Base-by-base conservation (phyloP, 1,140 invertebrate species). In the Arion vulgaris region DNA sequence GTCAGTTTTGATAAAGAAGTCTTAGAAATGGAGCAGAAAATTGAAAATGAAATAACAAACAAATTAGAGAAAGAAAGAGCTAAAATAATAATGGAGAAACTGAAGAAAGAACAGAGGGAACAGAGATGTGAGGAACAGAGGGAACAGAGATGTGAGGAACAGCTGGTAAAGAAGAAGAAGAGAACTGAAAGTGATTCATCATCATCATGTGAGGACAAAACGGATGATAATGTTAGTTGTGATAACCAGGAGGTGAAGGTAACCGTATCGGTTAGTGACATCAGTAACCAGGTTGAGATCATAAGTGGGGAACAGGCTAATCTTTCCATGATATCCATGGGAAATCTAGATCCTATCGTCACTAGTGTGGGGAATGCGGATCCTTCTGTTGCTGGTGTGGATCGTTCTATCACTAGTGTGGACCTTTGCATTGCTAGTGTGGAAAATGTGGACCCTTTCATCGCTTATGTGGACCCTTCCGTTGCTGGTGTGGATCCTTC, bases 71-170 rank as follows among this genome's bases (percentile, higher is more conserved):
- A 72, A 72, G 79, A 71, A 53, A 80, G 72, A 36, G 11, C 45
- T 23, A 71, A 72, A n/a, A 5, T 80, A 32, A 28, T 80, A 13
- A 71, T 19, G 32, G 11, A 71, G 32, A 49, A 80, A 39, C 62
- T 69, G n/a, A 45, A 72, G 32, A 45, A 49, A 32, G 79, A 72
- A 72, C n/a, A 51, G 39, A 80, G 45, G 53, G 79, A 71, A 51
- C 68, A 68, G 34, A 80, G 26, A 80, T 39, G 4, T n/a, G 23
- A 45, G 32, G 79, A 80, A 66, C 68, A 49, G 41, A 15, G 41
- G 41, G 41, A n/a, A 69, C 38, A 38, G 39, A 13, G 26, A 80
- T 39, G 4, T n/a, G 23, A 45, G 32, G 79, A 80, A 66, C 68
- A 49, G 41, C 5, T 5, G 41, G 41, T n/a, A 69, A 17, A 38